These are phyloP conservation scores for Notodonta dromedarius DNA, from an alignment of 2,888 invertebrate genomes.

Conservation along the genomic window DNA sequence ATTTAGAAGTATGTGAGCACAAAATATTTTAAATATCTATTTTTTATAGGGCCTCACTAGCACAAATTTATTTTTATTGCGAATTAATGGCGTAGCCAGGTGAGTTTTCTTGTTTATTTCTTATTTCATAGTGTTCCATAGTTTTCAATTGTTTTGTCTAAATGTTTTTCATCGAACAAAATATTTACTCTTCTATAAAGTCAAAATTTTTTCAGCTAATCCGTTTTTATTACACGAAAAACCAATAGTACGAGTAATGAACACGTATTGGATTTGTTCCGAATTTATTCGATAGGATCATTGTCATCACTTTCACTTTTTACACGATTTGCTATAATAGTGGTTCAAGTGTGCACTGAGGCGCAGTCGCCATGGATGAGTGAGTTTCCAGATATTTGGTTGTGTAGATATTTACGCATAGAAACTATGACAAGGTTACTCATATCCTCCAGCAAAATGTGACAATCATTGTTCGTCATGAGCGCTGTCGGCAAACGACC, in stretches of 20 bases:
- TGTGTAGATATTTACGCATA: constrained; percentile 61
- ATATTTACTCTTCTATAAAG: constrained; percentile 74
- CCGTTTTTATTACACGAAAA: constrained; percentile 75
- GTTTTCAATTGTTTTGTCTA: constrained; percentile 82
- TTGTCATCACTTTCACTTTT: constrained; percentile 84
- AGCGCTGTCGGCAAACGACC: constrained; percentile 30
- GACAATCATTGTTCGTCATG: constrained; percentile 55
- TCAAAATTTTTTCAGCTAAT: constrained; percentile 80
- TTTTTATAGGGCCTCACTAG: constrained; percentile 36
- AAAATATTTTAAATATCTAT: constrained; percentile 5
- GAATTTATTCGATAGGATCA: constrained; percentile 82
- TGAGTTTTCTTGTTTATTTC: constrained; percentile 84
- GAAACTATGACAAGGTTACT: constrained; percentile 72
- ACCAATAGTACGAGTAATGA: constrained; percentile 80
- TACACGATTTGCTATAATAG: constrained; percentile 72
- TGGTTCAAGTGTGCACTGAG: constrained; percentile 70
- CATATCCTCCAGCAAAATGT: constrained; percentile 62
- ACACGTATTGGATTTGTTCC: constrained; percentile 83
- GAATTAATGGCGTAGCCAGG: constrained; percentile 85
- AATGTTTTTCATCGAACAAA: constrained; percentile 80
- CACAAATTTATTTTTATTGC: constrained; percentile 80
- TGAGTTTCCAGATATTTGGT: constrained; percentile 71
- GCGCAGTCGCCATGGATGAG: constrained; percentile 80
- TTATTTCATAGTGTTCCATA: constrained; percentile 78
- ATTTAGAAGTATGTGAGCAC: neutral